Base-by-base conservation (phyloP, 1,140 invertebrate species). In the Maniola jurtina region DNA sequence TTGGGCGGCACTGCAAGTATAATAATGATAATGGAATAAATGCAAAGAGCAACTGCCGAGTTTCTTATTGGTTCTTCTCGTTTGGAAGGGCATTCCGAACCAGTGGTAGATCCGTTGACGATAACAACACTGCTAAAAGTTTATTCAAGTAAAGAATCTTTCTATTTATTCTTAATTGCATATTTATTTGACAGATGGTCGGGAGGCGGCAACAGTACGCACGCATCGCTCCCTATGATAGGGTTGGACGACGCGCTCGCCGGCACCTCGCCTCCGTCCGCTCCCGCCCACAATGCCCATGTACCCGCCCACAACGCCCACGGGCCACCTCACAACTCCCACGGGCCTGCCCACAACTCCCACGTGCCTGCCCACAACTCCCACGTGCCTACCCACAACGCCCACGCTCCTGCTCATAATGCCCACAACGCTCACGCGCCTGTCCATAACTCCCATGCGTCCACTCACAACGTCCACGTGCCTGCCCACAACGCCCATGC, bases 171-270 rank as follows among this genome's bases (percentile, higher is more conserved):
- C 25, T n/a, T n/a, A n/a, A 40, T 40, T 9, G 15, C 16, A 45
- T 45, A n/a, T 45, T 52, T 69, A 66, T 68, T 57, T 79, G 83
- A 36, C 73, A 94, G 94, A 72, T 94, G 91, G 92, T 89, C 93
- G 75, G 88, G 92, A 71, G 89, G 93, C 81, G 83, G 91, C 58
- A 88, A 93, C 89, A 92, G 93, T 85, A 93, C 94, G 4, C 88
- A 94, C 54, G 95, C 94, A 61, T 96, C 95, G 76, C 92, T 96
- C 58, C 95, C 95, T 7, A 94, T 96, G 93, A 95, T 96, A 68
- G 93, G 94, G 50, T 87, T 94, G 34, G 95, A 96, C 75, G 94
- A 95, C 73, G 68, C 77, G 45, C 72, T 75, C 16, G 59, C 77
- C 4, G 71, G 70, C 33, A 72, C 79, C 35, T 72, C 78, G 16